A percentile compares a stretch with the other conserved stretches of the same genome.
Conservation (phyloP, 37 sponge, comb jelly and placozoan genomes). For the Hormiphora californensis region DNA sequence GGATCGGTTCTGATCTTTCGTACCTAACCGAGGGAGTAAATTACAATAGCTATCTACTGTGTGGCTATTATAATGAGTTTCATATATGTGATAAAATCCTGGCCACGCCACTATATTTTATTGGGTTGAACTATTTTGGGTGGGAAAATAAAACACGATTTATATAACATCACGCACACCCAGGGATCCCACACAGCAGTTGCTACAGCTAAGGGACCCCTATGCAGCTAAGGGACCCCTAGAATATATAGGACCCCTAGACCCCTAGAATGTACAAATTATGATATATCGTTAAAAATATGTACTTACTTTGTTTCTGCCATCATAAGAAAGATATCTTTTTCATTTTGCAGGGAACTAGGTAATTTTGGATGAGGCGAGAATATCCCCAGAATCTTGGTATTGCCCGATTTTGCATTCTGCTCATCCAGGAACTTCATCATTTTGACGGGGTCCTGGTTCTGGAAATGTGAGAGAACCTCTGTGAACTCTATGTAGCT, state of each 20-base stretch:
- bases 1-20: constrained; percentile 23
- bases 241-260: not conserved
- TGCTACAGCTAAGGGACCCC: too few relatives aligned
- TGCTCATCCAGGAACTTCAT: not conserved
- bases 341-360: not conserved
- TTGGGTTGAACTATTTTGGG: not conserved
- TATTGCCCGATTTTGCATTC: constrained; percentile 34
- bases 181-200: too few relatives aligned
- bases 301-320: constrained; percentile 28
- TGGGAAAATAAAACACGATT: too few relatives aligned
- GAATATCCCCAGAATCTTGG: constrained; percentile 30
- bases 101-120: not conserved
- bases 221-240: not conserved
- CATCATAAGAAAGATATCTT: constrained; percentile 31
- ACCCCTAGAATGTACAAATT: too few relatives aligned
- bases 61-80: not conserved
- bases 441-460: constrained; percentile 22
- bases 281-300: not conserved
- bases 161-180: too few relatives aligned
- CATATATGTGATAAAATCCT: too few relatives aligned
- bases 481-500: constrained; percentile 3
- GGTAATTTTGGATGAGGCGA: constrained; percentile 42
- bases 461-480: constrained; percentile 47
- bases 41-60: not conserved
- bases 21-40: too few relatives aligned